Percentiles rank a stretch among this genome's conserved stretches.
phyloP scores from a whole-genome alignment of 2,113 vertebrate genomes.

The human region GRCh38 chr18:63175001-63175500 shows the following conservation, averaged over 20 bases:
- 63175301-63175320: neutral
- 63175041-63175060: constrained; percentile 7
- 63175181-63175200: neutral
- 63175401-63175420: neutral
- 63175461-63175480: neutral
- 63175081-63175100: neutral
- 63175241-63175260: neutral
- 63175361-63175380: neutral
- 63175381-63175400: neutral
- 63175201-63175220: neutral
- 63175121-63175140: neutral
- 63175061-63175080: neutral
- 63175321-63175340: neutral
- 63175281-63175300: neutral
- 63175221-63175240: neutral
- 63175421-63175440: neutral
- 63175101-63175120: neutral
- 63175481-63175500: neutral
- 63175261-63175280: neutral
- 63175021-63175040: neutral
- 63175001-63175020: neutral
- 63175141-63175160: neutral
- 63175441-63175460: neutral
- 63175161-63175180: neutral
- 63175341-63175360: neutral